Evolutionary conservation across 2,888 invertebrate species (phyloP).

Genomic region (Agrypnus murinus): DNA sequence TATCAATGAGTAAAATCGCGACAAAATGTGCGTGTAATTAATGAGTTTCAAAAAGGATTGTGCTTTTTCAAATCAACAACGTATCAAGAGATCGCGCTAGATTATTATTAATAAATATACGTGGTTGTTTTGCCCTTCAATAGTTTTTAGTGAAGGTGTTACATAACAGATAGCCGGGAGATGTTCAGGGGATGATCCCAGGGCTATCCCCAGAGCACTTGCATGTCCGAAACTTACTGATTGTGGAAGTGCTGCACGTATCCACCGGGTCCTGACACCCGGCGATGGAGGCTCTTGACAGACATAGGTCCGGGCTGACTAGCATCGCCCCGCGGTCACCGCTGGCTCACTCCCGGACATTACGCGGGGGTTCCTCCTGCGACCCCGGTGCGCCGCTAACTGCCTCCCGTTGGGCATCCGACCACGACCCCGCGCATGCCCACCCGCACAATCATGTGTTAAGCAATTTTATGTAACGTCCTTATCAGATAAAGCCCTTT

Average conservation of each 20-base stretch:
- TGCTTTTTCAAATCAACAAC: no score
- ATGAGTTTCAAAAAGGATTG: neutral
- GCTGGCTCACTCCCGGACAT: slow-evolving; percentile 68
- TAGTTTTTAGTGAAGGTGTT: slow-evolving; percentile 28
- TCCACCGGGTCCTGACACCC: slow-evolving; percentile 72
- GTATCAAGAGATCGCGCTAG: no score
- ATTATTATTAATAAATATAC: no score
- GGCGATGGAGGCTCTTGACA: slow-evolving; percentile 72
- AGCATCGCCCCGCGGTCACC: slow-evolving; percentile 70
- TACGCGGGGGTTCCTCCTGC: slow-evolving; percentile 68
- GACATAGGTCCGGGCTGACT: slow-evolving; percentile 71
- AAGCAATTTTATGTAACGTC: slow-evolving; percentile 53
- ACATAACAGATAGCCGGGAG: slow-evolving; percentile 47
- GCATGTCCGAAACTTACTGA: slow-evolving; percentile 67
- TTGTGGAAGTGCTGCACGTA: slow-evolving; percentile 71
- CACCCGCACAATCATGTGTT: slow-evolving; percentile 57
- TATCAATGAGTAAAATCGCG: neutral
- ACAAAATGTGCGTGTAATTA: neutral
- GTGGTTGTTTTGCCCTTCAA: slow-evolving; percentile 5
- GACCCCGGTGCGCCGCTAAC: slow-evolving; percentile 68
- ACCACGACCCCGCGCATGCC: slow-evolving; percentile 63
- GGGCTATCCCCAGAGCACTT: neutral
- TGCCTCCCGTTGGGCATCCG: slow-evolving; percentile 59
- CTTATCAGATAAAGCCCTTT: slow-evolving; percentile 49
- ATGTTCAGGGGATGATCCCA: slow-evolving; percentile 43